Percentiles rank a stretch among this genome's conserved stretches.
Conservation (phyloP, 2,113 vertebrate genomes). For the Probosciger aterrimus region DNA sequence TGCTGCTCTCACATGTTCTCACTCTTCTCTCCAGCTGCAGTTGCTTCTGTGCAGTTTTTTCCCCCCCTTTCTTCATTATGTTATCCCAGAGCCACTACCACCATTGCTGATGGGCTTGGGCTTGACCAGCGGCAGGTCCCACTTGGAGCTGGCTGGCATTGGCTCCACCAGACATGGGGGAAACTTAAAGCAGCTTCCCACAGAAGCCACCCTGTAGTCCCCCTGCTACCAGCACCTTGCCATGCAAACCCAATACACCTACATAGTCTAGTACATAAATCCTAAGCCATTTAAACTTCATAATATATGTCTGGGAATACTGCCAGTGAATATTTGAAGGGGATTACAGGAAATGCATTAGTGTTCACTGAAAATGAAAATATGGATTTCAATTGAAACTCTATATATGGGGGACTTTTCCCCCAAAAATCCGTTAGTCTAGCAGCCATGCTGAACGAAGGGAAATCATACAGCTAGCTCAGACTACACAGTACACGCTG, state of each 20-base stretch:
- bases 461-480: background rate
- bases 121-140: background rate
- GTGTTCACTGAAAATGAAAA: conserved; percentile 51
- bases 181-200: background rate
- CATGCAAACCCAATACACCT: background rate
- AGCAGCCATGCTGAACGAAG: background rate
- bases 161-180: background rate
- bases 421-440: background rate
- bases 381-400: conserved; percentile 28
- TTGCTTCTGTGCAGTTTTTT: background rate
- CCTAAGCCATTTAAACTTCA: conserved; percentile 44
- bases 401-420: background rate
- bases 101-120: background rate
- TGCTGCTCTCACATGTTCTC: background rate
- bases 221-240: background rate
- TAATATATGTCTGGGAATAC: background rate
- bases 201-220: background rate
- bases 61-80: background rate
- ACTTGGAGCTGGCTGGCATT: background rate
- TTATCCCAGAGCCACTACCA: background rate
- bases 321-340: conserved; percentile 26
- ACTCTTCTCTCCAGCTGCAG: background rate
- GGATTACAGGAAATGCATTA: conserved; percentile 33
- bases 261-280: background rate
- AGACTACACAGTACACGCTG: background rate